These are phyloP conservation scores for Uloborus diversus DNA, from an alignment of 1,140 invertebrate species.

Conservation along the genomic window DNA sequence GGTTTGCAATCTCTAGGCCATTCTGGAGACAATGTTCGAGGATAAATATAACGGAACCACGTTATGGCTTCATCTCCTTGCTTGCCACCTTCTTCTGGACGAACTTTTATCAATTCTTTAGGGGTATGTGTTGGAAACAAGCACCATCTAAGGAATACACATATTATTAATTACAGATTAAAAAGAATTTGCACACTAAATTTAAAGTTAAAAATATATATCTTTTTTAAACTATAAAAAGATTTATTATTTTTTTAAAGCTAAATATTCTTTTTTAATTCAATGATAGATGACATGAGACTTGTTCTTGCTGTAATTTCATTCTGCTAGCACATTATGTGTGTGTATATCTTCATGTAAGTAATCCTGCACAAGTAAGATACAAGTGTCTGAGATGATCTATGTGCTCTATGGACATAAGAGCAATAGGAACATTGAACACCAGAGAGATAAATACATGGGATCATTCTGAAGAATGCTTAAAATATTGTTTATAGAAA, in stretches of 20 bases:
- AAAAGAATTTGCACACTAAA: not conserved
- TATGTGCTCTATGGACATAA: too few relatives aligned
- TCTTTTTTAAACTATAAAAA: not conserved
- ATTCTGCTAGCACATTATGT: too few relatives aligned
- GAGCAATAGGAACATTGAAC: too few relatives aligned
- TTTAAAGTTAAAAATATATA: not conserved
- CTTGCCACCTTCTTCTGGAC: conserved; percentile 87
- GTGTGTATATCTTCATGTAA: too few relatives aligned
- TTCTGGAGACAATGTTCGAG: conserved; percentile 84
- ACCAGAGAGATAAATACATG: too few relatives aligned
- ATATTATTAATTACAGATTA: not conserved
- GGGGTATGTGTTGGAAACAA: conserved; percentile 97
- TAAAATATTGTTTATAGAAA: too few relatives aligned
- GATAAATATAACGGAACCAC: conserved; percentile 97
- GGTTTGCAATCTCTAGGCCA: conserved; percentile 94
- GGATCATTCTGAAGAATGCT: too few relatives aligned
- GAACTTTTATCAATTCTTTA: conserved; percentile 92
- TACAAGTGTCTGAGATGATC: too few relatives aligned
- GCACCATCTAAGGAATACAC: conserved; percentile 79
- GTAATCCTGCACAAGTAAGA: too few relatives aligned
- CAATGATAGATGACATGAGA: too few relatives aligned
- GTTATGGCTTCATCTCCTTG: conserved; percentile 97
- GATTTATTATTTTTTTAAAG: not conserved
- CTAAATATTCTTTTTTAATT: too few relatives aligned
- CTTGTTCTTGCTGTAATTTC: too few relatives aligned